Percentiles rank a stretch among this genome's conserved stretches.
These are phyloP conservation scores for Hylaeus anthracinus DNA, from an alignment of 1,140 invertebrate genomes.

Conservation along the genomic window DNA sequence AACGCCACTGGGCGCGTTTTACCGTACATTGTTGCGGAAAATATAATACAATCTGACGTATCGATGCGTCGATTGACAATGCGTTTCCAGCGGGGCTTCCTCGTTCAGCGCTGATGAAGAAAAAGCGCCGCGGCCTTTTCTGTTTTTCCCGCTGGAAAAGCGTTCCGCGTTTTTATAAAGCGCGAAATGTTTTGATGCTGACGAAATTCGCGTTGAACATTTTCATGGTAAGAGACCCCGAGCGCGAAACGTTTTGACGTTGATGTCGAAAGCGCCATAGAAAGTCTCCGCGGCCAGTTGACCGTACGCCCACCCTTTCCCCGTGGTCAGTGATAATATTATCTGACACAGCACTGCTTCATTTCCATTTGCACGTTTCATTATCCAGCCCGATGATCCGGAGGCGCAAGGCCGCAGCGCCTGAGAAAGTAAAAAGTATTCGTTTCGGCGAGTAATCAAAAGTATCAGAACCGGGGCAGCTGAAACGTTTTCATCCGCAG, in stretches of 20 bases:
- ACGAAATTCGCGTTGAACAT: constrained; percentile 55
- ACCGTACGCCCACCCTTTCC: constrained; percentile 61
- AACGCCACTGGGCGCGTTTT: not conserved
- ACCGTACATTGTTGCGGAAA: not conserved
- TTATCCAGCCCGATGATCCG: constrained; percentile 68
- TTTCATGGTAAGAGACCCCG: constrained; percentile 34
- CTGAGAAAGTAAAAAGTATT: constrained; percentile 58
- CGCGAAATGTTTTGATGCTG: constrained; percentile 49
- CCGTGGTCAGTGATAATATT: constrained; percentile 71
- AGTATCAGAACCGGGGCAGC: constrained; percentile 46
- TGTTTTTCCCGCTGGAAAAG: constrained; percentile 39
- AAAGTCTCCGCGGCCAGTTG: constrained; percentile 56
- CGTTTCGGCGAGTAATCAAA: constrained; percentile 53
- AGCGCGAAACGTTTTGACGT: constrained; percentile 55
- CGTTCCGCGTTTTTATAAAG: constrained; percentile 26
- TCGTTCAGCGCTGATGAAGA: not conserved
- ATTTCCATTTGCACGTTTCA: constrained; percentile 73
- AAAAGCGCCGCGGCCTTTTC: not conserved
- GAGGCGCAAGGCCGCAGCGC: constrained; percentile 50
- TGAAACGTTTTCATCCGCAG: constrained; percentile 54
- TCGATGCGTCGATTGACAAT: not conserved
- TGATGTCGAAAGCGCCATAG: constrained; percentile 57
- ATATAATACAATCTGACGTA: constrained; percentile 5
- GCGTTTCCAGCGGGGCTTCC: constrained; percentile 4
- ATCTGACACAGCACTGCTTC: constrained; percentile 70